Conservation (phyloP, 2,113 vertebrate species). For the Notarius lentiginosus region DNA sequence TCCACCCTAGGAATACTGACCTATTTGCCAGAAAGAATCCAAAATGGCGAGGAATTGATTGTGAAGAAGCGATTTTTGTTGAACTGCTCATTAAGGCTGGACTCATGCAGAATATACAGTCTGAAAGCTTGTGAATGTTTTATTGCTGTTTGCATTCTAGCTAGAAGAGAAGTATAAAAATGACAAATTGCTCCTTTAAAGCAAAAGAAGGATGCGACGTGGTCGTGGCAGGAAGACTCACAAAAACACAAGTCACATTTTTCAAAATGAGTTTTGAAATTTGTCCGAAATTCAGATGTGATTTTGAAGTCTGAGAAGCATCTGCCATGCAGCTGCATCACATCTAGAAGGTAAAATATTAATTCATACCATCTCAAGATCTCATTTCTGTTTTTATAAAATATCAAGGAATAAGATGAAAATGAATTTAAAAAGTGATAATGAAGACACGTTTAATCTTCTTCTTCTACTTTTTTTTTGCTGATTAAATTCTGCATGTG, state of each 20-base stretch:
- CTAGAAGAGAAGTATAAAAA: background rate
- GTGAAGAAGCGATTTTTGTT: too few relatives aligned
- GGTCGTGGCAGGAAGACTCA: background rate
- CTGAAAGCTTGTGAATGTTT: background rate
- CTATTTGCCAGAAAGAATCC: too few relatives aligned
- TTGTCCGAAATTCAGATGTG: background rate
- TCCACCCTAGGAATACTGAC: too few relatives aligned
- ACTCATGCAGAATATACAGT: background rate
- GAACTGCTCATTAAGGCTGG: background rate
- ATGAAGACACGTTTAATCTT: constrained; percentile 28
- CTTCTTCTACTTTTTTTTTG: background rate
- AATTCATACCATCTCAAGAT: background rate
- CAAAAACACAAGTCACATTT: background rate
- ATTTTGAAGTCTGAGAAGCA: background rate
- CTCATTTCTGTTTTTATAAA: background rate
- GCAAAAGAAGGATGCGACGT: background rate
- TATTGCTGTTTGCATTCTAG: background rate
- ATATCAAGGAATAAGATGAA: background rate
- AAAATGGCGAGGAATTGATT: too few relatives aligned
- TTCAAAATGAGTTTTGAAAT: background rate
- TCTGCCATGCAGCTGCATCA: background rate
- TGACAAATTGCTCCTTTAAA: background rate
- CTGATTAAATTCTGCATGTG: constrained; percentile 27
- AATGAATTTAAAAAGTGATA: constrained; percentile 11
- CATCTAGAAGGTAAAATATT: background rate